Evolutionary conservation across 2,888 invertebrate genomes (phyloP).

Genomic region (Brachyptera risi): DNA sequence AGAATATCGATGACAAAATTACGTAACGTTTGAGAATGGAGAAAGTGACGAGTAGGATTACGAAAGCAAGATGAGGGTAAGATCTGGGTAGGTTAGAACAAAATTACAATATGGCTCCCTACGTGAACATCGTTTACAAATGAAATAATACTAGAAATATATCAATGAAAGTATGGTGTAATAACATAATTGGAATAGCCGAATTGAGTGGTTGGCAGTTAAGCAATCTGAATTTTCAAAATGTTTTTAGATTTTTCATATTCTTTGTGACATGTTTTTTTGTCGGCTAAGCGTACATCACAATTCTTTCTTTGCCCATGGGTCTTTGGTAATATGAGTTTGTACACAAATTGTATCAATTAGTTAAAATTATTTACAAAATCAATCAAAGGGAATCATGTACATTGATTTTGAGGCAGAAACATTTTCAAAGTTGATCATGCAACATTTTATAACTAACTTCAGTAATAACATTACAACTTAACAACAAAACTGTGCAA

Average conservation of each 20-base stretch:
- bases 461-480: constrained; percentile 18
- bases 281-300: constrained; percentile 14
- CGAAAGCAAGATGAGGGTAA: too few species aligned
- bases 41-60: neutral
- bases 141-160: too few species aligned
- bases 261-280: neutral
- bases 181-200: too few species aligned
- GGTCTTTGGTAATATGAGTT: constrained; percentile 21
- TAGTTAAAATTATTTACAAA: constrained; percentile 18
- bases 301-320: constrained; percentile 13
- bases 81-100: too few species aligned
- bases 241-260: neutral
- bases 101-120: too few species aligned
- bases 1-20: neutral
- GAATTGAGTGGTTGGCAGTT: too few species aligned
- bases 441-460: constrained; percentile 15
- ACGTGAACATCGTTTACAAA: too few species aligned
- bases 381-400: neutral
- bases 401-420: neutral
- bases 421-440: constrained; percentile 1
- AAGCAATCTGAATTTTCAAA: too few species aligned
- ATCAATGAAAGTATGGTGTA: too few species aligned
- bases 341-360: constrained; percentile 14
- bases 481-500: constrained; percentile 18
- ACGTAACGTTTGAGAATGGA: neutral